These are phyloP conservation scores for Ips typographus DNA, from an alignment of 1,140 invertebrate species.

Conservation along the genomic window DNA sequence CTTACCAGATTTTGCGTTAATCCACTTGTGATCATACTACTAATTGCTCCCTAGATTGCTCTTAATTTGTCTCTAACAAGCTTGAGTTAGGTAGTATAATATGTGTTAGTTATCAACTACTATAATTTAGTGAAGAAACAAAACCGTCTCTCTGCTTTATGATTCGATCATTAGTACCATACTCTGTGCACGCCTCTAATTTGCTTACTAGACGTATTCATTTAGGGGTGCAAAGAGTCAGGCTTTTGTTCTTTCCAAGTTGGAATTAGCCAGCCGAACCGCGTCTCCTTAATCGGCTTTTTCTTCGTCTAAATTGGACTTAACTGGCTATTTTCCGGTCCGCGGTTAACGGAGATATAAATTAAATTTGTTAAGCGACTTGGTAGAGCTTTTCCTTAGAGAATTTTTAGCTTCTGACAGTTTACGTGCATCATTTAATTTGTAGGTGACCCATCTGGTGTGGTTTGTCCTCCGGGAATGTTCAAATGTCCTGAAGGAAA, in stretches of 20 bases:
- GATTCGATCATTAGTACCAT: neutral
- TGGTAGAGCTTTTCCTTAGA: too few species aligned
- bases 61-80: too few species aligned
- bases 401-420: neutral
- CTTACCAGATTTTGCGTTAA: too few species aligned
- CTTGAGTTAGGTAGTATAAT: too few species aligned
- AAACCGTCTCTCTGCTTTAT: too few species aligned
- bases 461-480: constrained; percentile 66
- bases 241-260: constrained; percentile 7
- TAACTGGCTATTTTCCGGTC: constrained; percentile 13
- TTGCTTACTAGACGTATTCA: constrained; percentile 9
- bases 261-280: neutral
- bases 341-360: constrained; percentile 4
- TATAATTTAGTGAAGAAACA: too few species aligned
- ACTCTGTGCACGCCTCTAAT: constrained; percentile 8
- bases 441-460: constrained; percentile 43
- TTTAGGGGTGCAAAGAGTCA: neutral
- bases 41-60: too few species aligned
- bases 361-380: neutral
- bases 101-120: too few species aligned
- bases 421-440: constrained; percentile 20
- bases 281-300: constrained; percentile 11
- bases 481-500: constrained; percentile 82
- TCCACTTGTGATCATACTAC: too few species aligned
- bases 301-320: constrained; percentile 1